Base-by-base conservation (phyloP, 2,888 invertebrate species). In the Apodemia duryi region DNA sequence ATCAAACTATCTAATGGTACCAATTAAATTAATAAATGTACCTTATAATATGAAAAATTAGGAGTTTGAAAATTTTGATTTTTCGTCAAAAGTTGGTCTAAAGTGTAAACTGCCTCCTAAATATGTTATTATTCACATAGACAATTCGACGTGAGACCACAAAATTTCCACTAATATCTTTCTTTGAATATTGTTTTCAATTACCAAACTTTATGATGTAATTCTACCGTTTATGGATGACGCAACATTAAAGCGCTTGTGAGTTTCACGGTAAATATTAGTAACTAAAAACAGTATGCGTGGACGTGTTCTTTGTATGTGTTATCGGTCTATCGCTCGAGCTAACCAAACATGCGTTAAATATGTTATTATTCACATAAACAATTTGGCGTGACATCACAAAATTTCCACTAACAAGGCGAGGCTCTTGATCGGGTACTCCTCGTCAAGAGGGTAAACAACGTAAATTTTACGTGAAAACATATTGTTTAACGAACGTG, bases 381-480 rank as follows among this genome's bases (percentile, higher is more conserved):
- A 49, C 46, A 49, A 49, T 49, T 49, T 32, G 13, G 11, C 6
- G 32, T 57, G 57, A 32, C 57, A 29, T 57, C 32, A 57, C 57
- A 29, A 57, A 57, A 32, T 57, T 57, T 57, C 57, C 57, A 57
- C n/a, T 13, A 49, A 49, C 46, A n/a, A 49, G n/a, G 46, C 6
- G 46, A 49, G 46, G 46, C 46, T 13, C 13, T n/a, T 49, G 46
- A 49, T 49, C 46, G 46, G 1, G n/a, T 49, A 49, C 46, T 49
- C 13, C 46, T 49, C n/a, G n/a, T 10, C 43, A 13, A 5, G 46
- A 49, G 13, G 6, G 46, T 49, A n/a, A 49, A 49, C 46, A 49
- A n/a, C n/a, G 46, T 49, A 1, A 43, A 49, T n/a, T 49, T 49
- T 49, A 49, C 46, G 6, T 49, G 13, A 49, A 49, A 6, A 6